phyloP scores from a whole-genome alignment of 2,113 vertebrate species.

The Gila orcuttii region DNA sequence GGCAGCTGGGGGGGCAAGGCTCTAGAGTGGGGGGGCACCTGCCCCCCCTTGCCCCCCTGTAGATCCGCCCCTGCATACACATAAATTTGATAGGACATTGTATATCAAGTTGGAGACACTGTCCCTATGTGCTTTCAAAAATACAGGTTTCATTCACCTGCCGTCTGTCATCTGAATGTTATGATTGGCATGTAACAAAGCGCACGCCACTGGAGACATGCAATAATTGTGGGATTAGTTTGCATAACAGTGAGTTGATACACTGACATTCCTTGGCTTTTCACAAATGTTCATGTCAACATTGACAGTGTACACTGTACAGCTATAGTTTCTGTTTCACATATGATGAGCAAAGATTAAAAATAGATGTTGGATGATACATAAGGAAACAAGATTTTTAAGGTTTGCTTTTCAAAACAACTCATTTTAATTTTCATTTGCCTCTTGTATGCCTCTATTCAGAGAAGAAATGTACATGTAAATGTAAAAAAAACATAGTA shows the following conservation, averaged over 20 bases:
- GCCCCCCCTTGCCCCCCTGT: too few relatives aligned
- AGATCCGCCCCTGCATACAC: too few relatives aligned
- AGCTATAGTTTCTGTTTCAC: constrained; percentile 2
- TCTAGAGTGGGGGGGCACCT: too few relatives aligned
- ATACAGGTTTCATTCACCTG: not conserved
- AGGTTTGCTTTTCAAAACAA: not conserved
- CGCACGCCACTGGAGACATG: not conserved
- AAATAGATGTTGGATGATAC: not conserved
- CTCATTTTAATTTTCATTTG: not conserved
- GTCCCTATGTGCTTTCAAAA: not conserved
- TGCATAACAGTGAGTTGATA: not conserved
- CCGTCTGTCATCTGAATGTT: not conserved
- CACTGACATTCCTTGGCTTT: not conserved
- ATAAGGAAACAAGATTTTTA: not conserved
- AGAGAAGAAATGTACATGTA: too few relatives aligned
- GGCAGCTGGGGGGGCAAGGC: too few relatives aligned
- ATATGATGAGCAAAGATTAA: not conserved
- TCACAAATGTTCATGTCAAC: constrained; percentile 9
- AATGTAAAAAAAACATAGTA: too few relatives aligned
- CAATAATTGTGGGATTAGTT: not conserved
- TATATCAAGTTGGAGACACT: not conserved
- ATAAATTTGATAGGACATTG: not conserved
- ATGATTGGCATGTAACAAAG: not conserved
- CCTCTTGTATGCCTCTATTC: too few relatives aligned
- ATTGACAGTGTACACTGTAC: not conserved